Conservation (phyloP, 1,140 invertebrate species). For the Delia radicum region DNA sequence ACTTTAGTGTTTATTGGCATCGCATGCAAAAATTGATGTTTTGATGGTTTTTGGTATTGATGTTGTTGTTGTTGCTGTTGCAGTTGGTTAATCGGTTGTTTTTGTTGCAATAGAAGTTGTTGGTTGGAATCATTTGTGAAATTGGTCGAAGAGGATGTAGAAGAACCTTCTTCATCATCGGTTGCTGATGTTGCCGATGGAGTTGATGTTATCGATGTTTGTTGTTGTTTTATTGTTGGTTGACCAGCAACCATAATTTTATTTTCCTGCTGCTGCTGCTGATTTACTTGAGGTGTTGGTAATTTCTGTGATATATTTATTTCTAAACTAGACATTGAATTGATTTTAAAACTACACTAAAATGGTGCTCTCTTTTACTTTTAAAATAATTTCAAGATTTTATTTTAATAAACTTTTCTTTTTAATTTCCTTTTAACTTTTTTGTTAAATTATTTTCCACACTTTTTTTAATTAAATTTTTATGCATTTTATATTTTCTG, state of each 20-base stretch:
- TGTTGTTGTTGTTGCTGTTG: constrained; percentile 29
- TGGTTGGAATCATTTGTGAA: not conserved
- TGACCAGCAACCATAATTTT: constrained; percentile 28
- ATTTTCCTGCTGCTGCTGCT: constrained; percentile 28
- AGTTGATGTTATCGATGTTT: constrained; percentile 3
- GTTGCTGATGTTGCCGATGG: not conserved
- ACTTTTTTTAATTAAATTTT: constrained; percentile 11
- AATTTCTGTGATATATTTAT: constrained; percentile 6
- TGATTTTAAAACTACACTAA: not conserved
- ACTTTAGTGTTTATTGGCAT: constrained; percentile 23
- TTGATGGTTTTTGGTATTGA: not conserved
- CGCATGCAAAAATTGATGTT: constrained; percentile 27
- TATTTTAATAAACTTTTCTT: too few relatives aligned
- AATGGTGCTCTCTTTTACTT: constrained; percentile 5
- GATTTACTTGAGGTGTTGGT: not conserved
- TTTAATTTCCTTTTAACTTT: too few relatives aligned
- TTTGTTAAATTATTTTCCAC: not conserved
- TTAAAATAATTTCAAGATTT: too few relatives aligned
- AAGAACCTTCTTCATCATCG: not conserved
- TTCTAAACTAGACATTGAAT: constrained; percentile 12
- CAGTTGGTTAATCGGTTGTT: not conserved
- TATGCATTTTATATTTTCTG: constrained; percentile 23
- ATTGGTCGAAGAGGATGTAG: not conserved
- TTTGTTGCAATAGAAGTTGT: not conserved
- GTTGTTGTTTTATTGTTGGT: constrained; percentile 14